Evolutionary conservation across 2,888 invertebrate species (phyloP).

Genomic region (Hofmannophila pseudospretella): DNA sequence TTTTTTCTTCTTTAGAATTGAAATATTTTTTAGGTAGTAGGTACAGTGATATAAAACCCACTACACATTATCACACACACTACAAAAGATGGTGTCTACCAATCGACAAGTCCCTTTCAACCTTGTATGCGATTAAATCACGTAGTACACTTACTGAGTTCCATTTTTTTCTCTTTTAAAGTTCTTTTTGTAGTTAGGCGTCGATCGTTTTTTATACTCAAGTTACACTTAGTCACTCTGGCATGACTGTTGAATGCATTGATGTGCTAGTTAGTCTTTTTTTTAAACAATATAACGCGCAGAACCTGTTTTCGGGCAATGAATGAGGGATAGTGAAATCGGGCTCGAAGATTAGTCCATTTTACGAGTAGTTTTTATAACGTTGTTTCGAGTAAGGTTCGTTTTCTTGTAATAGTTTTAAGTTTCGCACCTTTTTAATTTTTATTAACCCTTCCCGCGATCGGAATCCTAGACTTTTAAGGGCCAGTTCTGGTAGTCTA

Average conservation of each 20-base stretch:
- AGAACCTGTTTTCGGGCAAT: constrained; percentile 6
- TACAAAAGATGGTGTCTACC: constrained; percentile 46
- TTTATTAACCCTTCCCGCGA: no score
- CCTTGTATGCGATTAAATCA: constrained; percentile 44
- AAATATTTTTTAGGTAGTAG: no score
- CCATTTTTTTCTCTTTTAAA: constrained; percentile 27
- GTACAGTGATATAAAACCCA: background rate
- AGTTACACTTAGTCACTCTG: constrained; percentile 34
- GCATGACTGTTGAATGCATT: constrained; percentile 34
- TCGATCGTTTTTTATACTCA: constrained; percentile 23
- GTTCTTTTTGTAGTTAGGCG: constrained; percentile 29
- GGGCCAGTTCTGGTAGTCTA: no score
- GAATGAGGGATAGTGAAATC: constrained; percentile 3
- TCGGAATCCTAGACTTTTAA: no score
- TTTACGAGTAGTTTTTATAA: no score
- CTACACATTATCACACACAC: background rate
- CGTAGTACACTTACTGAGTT: constrained; percentile 33
- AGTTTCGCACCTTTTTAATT: no score
- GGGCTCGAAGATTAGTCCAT: background rate
- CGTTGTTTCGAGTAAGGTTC: no score
- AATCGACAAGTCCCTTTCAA: constrained; percentile 38
- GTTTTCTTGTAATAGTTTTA: no score
- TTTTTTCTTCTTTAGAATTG: no score
- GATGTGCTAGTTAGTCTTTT: constrained; percentile 19
- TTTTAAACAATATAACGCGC: constrained; percentile 8